phyloP scores from a whole-genome alignment of 2,888 invertebrate species.

The Tinea trinotella region DNA sequence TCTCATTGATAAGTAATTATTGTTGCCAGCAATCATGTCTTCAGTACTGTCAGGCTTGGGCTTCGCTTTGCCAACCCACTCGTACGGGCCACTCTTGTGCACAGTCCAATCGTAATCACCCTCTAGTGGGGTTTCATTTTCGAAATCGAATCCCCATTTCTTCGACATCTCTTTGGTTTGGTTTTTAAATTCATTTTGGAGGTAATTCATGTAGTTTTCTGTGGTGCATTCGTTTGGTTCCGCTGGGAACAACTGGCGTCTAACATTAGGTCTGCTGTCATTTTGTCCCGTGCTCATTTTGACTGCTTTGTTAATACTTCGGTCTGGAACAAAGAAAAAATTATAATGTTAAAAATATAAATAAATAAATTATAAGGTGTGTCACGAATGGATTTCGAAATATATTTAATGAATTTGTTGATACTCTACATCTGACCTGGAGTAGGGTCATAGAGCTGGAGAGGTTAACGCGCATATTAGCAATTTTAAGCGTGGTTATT shows the following conservation, averaged over 20 bases:
- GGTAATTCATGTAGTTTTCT: constrained; percentile 38
- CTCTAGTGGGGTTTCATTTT: constrained; percentile 47
- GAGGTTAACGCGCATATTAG: too few relatives aligned
- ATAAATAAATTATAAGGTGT: too few relatives aligned
- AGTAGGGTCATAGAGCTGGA: too few relatives aligned
- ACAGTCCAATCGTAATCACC: constrained; percentile 64
- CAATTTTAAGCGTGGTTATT: too few relatives aligned
- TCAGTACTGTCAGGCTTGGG: constrained; percentile 20
- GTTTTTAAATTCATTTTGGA: constrained; percentile 34
- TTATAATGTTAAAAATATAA: constrained; percentile 8
- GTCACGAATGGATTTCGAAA: too few relatives aligned
- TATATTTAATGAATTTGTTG: too few relatives aligned
- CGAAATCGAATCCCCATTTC: constrained; percentile 73
- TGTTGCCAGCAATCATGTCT: too few relatives aligned
- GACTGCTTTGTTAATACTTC: constrained; percentile 23
- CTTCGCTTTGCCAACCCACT: constrained; percentile 31
- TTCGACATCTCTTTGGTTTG: constrained; percentile 38
- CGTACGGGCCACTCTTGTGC: constrained; percentile 25
- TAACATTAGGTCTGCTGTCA: neutral
- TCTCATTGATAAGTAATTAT: constrained; percentile 27
- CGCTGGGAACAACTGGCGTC: constrained; percentile 40
- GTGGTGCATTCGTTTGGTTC: constrained; percentile 25
- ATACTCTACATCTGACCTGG: too few relatives aligned
- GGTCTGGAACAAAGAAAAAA: constrained; percentile 35
- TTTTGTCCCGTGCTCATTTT: neutral